Evolutionary conservation across 2,888 invertebrate species (phyloP).

Genomic region (Taphrorychus bicolor): DNA sequence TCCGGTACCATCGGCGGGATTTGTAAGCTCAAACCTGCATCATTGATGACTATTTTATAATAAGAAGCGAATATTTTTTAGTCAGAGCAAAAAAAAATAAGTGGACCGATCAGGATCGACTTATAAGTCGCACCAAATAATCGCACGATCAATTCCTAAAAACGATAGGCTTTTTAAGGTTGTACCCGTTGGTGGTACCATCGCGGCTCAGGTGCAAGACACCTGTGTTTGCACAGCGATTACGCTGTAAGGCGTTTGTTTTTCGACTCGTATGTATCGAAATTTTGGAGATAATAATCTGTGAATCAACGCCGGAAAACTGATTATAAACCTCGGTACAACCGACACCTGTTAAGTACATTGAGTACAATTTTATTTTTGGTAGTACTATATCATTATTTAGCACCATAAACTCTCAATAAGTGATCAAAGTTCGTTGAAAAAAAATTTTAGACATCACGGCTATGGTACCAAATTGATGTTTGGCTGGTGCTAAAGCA

Average conservation of each 20-base stretch:
- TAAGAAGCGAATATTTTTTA: background rate
- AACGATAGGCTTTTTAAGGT: conserved; percentile 13
- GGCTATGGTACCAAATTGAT: too few species aligned
- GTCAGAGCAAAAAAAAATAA: background rate
- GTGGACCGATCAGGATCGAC: background rate
- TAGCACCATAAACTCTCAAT: too few species aligned
- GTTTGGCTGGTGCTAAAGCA: too few species aligned
- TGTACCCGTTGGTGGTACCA: conserved; percentile 6
- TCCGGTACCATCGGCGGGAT: background rate
- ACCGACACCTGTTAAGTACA: too few species aligned
- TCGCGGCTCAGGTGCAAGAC: conserved; percentile 25
- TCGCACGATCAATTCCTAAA: background rate
- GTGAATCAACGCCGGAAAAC: background rate
- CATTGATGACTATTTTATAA: background rate
- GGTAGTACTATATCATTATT: too few species aligned
- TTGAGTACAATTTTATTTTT: too few species aligned
- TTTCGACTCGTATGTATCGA: conserved; percentile 4
- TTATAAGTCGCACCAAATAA: background rate
- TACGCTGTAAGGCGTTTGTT: conserved; percentile 6
- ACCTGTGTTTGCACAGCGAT: conserved; percentile 29
- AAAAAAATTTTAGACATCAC: too few species aligned
- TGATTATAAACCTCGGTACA: background rate
- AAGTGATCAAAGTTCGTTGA: too few species aligned
- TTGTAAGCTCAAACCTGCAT: background rate
- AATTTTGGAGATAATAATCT: background rate